Base-by-base conservation (phyloP, 2,113 vertebrate species). In the Cyanoderma ruficeps region DNA sequence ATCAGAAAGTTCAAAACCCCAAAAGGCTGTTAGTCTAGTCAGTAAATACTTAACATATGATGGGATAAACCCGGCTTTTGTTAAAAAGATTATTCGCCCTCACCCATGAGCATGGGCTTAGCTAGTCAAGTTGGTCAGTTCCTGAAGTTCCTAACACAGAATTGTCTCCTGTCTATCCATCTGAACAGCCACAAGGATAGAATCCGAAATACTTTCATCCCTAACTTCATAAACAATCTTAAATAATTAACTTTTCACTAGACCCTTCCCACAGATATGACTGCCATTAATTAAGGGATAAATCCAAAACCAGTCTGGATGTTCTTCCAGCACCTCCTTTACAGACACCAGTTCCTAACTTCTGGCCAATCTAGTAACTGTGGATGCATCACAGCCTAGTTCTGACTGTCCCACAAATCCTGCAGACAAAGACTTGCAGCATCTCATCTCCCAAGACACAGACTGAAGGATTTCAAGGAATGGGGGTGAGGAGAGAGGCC, bases 401-500 rank as follows among this genome's bases (percentile, higher is more conserved):
- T 63, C 44, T 30, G 22, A 47, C 5, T 12, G 27, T 55, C 20
- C 30, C 49, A 27, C 6, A 16, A 4, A 19, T 1, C 6, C 37
- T 10, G 30, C 4, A 10, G 23, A 39, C 53, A 83, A 64, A 80
- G 10, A 83, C 18, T 35, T 33, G 27, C 0, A 6, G n/a, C 1
- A 7, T 27, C 30, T 21, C 35, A 71, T 35, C 81, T 80, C 68
- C 56, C 25, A 83, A 61, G 27, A 63, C 1, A 49, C 10, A 64
- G 13, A 64, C 2, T 44, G 6, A 77, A 64, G 8, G 44, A 89
- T 77, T 41, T 80, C 67, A 91, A 81, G 46, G 50, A 65, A 50
- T 0, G 0, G 3, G 7, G 10, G 7, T 30, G 17, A 70, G 13
- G 4, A 83, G 7, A 65, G 10, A 67, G 14, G 71, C 25, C 35